phyloP scores from a whole-genome alignment of 1,140 invertebrate species.

The Cherax quadricarinatus region DNA sequence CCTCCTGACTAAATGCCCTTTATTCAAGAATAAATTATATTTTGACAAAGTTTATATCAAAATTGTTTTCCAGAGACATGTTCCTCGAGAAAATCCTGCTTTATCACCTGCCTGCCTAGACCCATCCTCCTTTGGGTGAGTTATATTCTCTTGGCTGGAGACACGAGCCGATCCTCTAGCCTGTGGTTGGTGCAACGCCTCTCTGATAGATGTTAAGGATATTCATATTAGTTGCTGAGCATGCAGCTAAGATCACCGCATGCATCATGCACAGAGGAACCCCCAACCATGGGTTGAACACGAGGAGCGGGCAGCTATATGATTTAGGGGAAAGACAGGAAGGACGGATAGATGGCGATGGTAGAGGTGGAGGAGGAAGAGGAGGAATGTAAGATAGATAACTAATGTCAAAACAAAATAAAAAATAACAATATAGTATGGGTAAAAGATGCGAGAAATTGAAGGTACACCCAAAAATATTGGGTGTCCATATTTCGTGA shows the following conservation, averaged over 20 bases:
- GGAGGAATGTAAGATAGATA: not conserved
- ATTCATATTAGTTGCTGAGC: slow-evolving; percentile 47
- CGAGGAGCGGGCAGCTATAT: not conserved
- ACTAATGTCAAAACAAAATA: not conserved
- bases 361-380: not conserved
- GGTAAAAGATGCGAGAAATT: not conserved
- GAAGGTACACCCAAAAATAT: not conserved
- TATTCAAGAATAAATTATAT: no score
- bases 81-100: no score
- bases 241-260: slow-evolving; percentile 3
- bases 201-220: slow-evolving; percentile 40
- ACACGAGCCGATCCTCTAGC: not conserved
- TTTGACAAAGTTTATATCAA: no score
- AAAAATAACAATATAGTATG: not conserved
- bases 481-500: not conserved
- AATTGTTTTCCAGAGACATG: no score
- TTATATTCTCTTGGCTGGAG: not conserved
- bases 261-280: slow-evolving; percentile 17
- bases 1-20: no score
- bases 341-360: not conserved
- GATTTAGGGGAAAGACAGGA: not conserved
- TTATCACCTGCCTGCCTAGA: no score
- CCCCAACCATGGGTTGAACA: not conserved
- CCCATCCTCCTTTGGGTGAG: not conserved
- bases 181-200: not conserved